Percentiles rank a stretch among this genome's conserved stretches.
Evolutionary conservation across 2,797 vertebrate genomes (phyloP).

Genomic region (Xiphophorus birchmanni): DNA sequence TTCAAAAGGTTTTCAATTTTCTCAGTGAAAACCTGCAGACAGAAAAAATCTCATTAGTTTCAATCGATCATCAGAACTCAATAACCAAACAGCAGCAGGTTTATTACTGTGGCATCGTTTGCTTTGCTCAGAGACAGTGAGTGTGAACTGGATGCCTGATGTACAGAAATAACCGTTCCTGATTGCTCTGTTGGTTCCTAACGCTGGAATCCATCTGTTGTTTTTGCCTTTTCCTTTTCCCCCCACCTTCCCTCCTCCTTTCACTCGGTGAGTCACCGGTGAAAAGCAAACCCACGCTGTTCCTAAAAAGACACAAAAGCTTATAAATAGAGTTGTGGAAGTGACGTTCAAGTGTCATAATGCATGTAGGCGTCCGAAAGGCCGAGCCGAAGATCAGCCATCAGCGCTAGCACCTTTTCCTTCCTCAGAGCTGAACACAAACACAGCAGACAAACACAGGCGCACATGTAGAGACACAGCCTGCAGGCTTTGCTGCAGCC

Average conservation of each 20-base stretch:
- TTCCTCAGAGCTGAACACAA: slow-evolving; percentile 45
- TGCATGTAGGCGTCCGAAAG: slow-evolving; percentile 89
- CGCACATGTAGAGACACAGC: slow-evolving; percentile 19
- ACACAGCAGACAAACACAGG: slow-evolving; percentile 13
- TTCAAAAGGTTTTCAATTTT: slow-evolving; percentile 49
- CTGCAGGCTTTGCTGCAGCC: slow-evolving; percentile 46
- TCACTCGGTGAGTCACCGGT: slow-evolving; percentile 87
- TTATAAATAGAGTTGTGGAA: slow-evolving; percentile 91
- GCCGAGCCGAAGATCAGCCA: slow-evolving; percentile 84
- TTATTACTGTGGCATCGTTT: slow-evolving; percentile 6
- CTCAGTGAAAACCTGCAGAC: slow-evolving; percentile 50
- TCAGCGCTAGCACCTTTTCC: slow-evolving; percentile 46
- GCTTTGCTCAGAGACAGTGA: slow-evolving; percentile 6
- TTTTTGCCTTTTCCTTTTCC: slow-evolving; percentile 56
- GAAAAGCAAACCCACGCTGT: slow-evolving; percentile 86
- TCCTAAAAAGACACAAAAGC: slow-evolving; percentile 96
- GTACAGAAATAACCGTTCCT: slow-evolving; percentile 54
- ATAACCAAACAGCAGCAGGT: not conserved
- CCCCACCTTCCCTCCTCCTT: slow-evolving; percentile 54
- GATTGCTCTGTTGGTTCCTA: slow-evolving; percentile 66
- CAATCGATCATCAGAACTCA: not conserved
- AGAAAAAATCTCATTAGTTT: slow-evolving; percentile 31
- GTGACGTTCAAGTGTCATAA: slow-evolving; percentile 88
- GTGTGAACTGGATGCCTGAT: slow-evolving; percentile 33
- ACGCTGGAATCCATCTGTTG: slow-evolving; percentile 62